Base-by-base conservation (phyloP, 2,888 invertebrate species). In the Zygaena filipendulae region DNA sequence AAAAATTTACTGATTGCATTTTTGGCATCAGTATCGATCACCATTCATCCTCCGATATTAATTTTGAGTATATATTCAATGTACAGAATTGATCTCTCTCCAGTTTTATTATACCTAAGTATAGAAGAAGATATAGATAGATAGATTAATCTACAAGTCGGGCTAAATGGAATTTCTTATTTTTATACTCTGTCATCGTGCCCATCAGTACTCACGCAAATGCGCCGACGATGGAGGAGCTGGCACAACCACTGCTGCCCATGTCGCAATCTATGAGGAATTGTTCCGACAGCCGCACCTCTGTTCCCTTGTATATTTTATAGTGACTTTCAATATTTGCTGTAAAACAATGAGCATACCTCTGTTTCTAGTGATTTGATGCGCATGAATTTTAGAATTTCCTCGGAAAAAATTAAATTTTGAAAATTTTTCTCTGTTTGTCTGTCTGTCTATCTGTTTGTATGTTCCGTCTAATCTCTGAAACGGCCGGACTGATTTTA, bases 281-380 rank as follows among this genome's bases (percentile, higher is more conserved):
- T 25, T 53, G 54, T 25, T 51, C 52, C 0, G 54, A 53, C n/a
- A 54, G 29, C 2, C 7, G n/a, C 4, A 29, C 27, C 5, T 38
- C 25, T 21, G n/a, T 2, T 2, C 20, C 10, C 3, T 23, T 13
- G 11, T 42, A 25, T 11, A 48, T 47, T 25, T 27, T 42, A 7
- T 40, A 18, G 3, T 46, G 46, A 13, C 52, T 52, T 30, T 53
- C 53, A 5, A 54, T 46, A 22, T 42, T 48, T 2, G 45, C 54
- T 54, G 33, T 2, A 40, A 42, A 13, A 10, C 18, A 14, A 31
- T n/a, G n/a, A n/a, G n/a, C n/a, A n/a, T n/a, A 25, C 2, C 8
- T 9, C 8, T 3, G 2, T 7, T n/a, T 26, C 12, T 10, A 8
- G 3, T n/a, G n/a, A 13, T 23, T 1, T n/a, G 8, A 7, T 12